Base-by-base conservation (phyloP, 2,113 vertebrate genomes). In the Cathartes aura region DNA sequence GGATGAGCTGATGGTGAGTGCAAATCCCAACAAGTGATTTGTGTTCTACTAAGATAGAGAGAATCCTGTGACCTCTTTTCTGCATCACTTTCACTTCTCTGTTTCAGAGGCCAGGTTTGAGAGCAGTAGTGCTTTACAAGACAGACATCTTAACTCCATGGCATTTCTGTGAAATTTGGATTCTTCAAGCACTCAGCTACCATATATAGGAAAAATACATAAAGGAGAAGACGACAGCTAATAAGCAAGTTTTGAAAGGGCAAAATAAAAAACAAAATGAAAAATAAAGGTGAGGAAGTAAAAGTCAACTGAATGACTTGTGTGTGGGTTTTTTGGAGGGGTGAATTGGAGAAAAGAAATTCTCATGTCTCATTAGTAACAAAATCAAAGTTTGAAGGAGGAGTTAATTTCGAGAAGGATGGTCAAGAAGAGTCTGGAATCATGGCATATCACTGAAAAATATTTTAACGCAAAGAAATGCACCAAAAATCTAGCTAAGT, bases 301-400 rank as follows among this genome's bases (percentile, higher is more conserved):
- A 82, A 87, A 78, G 38, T 47, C 13, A 76, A 45, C 0, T 1
- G 38, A 70, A 74, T 82, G 3, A 52, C 18, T 52, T 67, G 10
- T 5, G 11, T 40, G 24, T 27, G 17, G 18, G 1, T 3, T 30
- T 92, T 50, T 16, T 19, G 4, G 21, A 8, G 0, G 16, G 7
- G 8, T 58, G 29, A 78, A 63, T 11, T 15, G 75, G 11, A 24
- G 14, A 45, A 93, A 90, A 89, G 12, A 75, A 82, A 88, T 50
- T 80, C 30, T 86, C 5, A 9, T 43, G 21, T 45, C 32, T 43
- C 36, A 48, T 13, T 66, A 45, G 26, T 21, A 82, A 53, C 45
- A 87, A 70, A 47, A 53, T 26, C 11, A 36, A 70, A 59, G 27
- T 75, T 50, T 71, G n/a, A 92, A 93, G 43, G 30, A 73, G 5